Base-by-base conservation (phyloP, 2,888 invertebrate genomes). In the Agonopterix arenella region DNA sequence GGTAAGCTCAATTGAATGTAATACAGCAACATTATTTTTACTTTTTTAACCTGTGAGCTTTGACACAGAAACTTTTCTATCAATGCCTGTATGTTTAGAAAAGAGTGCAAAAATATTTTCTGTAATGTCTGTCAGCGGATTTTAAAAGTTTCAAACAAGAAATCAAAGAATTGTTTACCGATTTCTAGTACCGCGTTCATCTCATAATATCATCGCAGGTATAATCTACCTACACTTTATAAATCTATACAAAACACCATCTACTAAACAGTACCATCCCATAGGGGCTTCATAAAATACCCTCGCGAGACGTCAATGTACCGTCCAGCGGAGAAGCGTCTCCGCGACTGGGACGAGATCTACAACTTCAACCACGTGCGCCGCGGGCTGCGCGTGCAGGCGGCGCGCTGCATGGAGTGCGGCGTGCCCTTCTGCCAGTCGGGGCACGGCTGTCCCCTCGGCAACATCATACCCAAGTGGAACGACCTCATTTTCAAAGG, bases 381-480 rank as follows among this genome's bases (percentile, higher is more conserved):
- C 7, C 95, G 95, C 76, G 97, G 96, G n/a, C 90, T 99, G 44
- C 91, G 94, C 47, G 92, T 94, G 8, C 98, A 98, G 77, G 97
- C 98, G 1, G 97, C 98, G 0, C 91, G 98, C 44, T 99, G 99
- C 75, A 99, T 99, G 99, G 99, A 99, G 72, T 99, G 99, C 80
- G 99, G 99, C 18, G 98, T 50, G 96, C 84, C 99, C 44, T 98
- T 99, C 90, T 99, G 99, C 40, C 84, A 84, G 76, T 65, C 69
- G 40, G 91, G 53, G 7, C 96, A 98, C 76, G 99, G 99, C 46
- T 99, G 99, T 75, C 99, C 99, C 0, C 91, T 99, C 41, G 98
- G 98, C 37, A 99, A 99, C 82, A 97, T 99, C 62, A 98, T 99
- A 60, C 99, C 99, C 49, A 98, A 98, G 88, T 99, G 98, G 98